phyloP scores from a whole-genome alignment of 2,797 vertebrate species.

The Amblyraja radiata region DNA sequence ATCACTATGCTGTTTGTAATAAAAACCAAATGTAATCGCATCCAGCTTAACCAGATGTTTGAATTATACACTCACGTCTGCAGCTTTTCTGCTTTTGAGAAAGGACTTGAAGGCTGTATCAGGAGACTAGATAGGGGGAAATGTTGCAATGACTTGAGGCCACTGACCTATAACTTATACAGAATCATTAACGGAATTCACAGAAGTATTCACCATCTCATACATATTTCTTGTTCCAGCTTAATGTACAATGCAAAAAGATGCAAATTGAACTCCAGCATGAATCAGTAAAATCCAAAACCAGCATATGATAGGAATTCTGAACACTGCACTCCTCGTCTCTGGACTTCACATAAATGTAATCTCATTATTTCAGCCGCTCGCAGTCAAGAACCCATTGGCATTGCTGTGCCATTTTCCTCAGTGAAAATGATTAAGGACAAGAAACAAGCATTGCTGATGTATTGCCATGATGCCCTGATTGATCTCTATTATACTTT shows the following conservation, averaged over 20 bases:
- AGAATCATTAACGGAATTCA: not conserved
- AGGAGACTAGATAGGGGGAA: too few species aligned
- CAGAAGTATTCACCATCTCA: not conserved
- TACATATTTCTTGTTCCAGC: not conserved
- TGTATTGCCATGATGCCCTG: not conserved
- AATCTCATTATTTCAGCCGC: not conserved
- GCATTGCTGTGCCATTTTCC: not conserved
- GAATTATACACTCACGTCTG: too few species aligned
- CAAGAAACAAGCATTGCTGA: not conserved
- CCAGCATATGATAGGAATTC: not conserved
- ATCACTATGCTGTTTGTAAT: too few species aligned
- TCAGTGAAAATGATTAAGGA: not conserved
- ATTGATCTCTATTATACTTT: not conserved
- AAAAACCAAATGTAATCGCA: too few species aligned
- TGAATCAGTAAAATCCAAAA: not conserved
- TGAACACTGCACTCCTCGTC: not conserved
- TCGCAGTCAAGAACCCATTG: not conserved
- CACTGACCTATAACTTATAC: not conserved
- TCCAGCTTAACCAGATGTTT: too few species aligned
- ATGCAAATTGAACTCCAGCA: not conserved
- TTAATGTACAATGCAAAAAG: not conserved
- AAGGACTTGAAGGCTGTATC: too few species aligned
- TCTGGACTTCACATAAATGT: not conserved
- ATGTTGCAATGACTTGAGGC: too few species aligned
- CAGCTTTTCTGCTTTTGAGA: too few species aligned